These are phyloP conservation scores for Psilopogon haemacephalus DNA, from an alignment of 2,113 vertebrate species.

Conservation along the genomic window DNA sequence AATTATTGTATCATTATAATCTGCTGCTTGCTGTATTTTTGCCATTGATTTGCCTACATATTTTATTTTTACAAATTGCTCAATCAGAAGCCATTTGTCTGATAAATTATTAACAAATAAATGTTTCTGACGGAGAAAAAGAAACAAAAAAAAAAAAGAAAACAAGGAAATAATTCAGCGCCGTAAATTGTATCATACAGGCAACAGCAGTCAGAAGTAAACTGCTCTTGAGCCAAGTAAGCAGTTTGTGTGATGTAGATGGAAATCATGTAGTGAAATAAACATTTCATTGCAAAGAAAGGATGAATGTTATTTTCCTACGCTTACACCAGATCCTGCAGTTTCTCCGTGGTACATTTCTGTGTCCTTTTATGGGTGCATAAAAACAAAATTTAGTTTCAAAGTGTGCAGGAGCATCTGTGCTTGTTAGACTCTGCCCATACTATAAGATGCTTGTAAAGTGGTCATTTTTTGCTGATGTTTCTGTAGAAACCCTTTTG, in stretches of 20 bases:
- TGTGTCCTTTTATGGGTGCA: rapidly evolving
- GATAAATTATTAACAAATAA: constrained; percentile 57
- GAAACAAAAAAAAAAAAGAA: too few species aligned
- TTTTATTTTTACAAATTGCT: constrained; percentile 35
- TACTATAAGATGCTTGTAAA: neutral
- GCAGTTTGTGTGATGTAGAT: neutral
- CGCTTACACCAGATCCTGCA: neutral
- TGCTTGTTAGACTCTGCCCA: neutral
- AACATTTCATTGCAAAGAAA: neutral
- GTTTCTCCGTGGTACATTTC: neutral
- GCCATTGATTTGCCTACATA: constrained; percentile 11
- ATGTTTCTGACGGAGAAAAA: constrained; percentile 16
- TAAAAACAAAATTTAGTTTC: neutral
- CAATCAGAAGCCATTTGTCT: constrained; percentile 46
- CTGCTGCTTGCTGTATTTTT: constrained; percentile 12
- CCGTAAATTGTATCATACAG: neutral
- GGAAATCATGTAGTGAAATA: constrained; percentile 1
- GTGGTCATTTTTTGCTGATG: neutral
- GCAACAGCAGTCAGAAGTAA: neutral
- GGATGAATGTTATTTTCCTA: neutral
- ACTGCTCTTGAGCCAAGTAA: neutral
- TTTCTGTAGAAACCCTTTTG: neutral
- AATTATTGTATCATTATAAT: constrained; percentile 15
- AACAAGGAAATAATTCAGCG: neutral
- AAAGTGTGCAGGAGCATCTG: neutral